Evolutionary conservation across 1,140 invertebrate species (phyloP), one percentile per base, ranked within the genome.

Genomic region (Tetramorium simillimum): DNA sequence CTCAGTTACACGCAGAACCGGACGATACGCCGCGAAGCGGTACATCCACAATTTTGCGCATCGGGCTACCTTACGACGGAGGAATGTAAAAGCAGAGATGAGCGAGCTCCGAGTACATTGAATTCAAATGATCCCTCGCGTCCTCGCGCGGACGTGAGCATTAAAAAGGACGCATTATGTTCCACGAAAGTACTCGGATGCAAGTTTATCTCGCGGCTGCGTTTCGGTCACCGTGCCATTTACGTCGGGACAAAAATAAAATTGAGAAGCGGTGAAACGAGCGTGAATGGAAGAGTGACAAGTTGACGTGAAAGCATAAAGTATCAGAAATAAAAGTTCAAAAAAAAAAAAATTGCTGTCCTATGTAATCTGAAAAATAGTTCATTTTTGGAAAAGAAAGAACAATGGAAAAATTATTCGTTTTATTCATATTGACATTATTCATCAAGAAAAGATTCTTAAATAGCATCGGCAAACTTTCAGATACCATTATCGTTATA

Each of bases 61-160:
- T 40, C 37, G 40, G 10, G 28, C 51, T 53, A 18, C 37, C 24
- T 40, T 24, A 60, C 14, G 40, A 43, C 10, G 51, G 6, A 14
- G 18, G n/a, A 7, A 40, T n/a, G 56, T 43, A 28, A 24, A 40
- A 43, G 43, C 4, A 12, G 53, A 33, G 72, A 77, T 75, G 53
- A 60, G 72, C 65, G 69, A 46, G 40, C 70, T 24, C 33, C 21
- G 53, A 14, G 56, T 76, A 77, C 82, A 85, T 85, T 77, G 82
- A 85, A 77, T 77, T 77, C 77, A 63, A 77, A 85, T 85, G 77
- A 85, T 77, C 40, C 21, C 14, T 43, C 65, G 53, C n/a, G 24
- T 49, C 6, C 53, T 24, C 28, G 40, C 40, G 43, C 43, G 58
- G 33, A 46, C 21, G 21, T 40, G 67, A 73, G 40, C 40, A 60